Evolutionary conservation across 1,140 invertebrate species (phyloP), one percentile per base, ranked within the genome.

Genomic region (Armadillidium nasatum): DNA sequence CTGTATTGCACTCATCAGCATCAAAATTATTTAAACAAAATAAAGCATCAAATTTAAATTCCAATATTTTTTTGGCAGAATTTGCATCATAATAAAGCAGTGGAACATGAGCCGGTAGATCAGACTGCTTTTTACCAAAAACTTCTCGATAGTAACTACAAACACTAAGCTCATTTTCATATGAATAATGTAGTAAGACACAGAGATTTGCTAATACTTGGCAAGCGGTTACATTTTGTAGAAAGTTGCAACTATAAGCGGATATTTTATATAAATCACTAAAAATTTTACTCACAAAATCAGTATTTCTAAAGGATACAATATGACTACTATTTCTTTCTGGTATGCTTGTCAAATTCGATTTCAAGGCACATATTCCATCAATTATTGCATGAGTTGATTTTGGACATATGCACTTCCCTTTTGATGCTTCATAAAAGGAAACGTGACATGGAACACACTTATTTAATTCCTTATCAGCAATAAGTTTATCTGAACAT

Each of bases 171-270:
- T 87, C 86, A 73, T 88, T 87, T 21, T 85, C 84, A 76, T 85
- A 88, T 0, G 81, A 82, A 79, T 87, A 87, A 54, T 91, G 83
- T 0, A 88, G 88, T 33, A 92, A 81, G 0, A 87, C 85, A 82
- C 91, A 93, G 82, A 92, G 86, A 84, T 93, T 92, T 3, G 88
- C 88, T 46, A 93, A 83, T 72, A 88, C 83, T 83, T 92, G 88
- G 81, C 92, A 93, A 7, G 90, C 88, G 22, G 85, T 87, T 69
- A 77, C 82, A 82, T 88, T 85, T 15, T 80, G 72, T 71, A 84
- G 85, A 76, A 88, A 88, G 78, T 87, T 84, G 81, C 89, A 90
- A 77, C 87, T 82, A 43, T 86, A 84, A 75, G 85, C 81, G 7
- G 87, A 83, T 46, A 86, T 82, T 76, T 83, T 78, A 19, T 88